A percentile compares a stretch with the other conserved stretches of the same genome.
Conservation (phyloP, 2,113 vertebrate species). For the Callopanchax toddi region DNA sequence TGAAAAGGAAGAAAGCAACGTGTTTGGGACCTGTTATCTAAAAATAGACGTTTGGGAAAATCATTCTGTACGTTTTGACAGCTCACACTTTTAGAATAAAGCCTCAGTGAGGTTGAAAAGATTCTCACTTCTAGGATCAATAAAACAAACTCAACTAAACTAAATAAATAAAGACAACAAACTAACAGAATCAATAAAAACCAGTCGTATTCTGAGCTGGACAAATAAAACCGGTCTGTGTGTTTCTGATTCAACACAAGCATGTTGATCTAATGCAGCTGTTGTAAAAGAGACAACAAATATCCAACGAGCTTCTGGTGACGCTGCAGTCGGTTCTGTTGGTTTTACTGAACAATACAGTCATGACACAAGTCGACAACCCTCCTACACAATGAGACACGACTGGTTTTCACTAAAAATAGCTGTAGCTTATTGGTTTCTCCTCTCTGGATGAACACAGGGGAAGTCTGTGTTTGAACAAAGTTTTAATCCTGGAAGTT, state of each 20-base stretch:
- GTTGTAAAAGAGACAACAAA: too few relatives aligned
- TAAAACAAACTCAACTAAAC: not conserved
- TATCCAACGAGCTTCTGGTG: too few relatives aligned
- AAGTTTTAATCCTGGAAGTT: not conserved
- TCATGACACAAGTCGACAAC: too few relatives aligned
- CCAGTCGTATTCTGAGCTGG: too few relatives aligned
- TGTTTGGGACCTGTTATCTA: not conserved
- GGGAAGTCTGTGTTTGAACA: not conserved
- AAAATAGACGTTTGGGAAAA: too few relatives aligned
- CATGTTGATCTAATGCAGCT: too few relatives aligned
- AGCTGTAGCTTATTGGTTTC: not conserved
- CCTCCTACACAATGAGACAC: not conserved
- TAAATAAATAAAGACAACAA: not conserved
- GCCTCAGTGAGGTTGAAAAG: not conserved
- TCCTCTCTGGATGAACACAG: not conserved
- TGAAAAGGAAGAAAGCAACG: constrained; percentile 15
- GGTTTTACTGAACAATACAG: too few relatives aligned
- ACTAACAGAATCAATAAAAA: not conserved
- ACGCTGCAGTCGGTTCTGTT: too few relatives aligned
- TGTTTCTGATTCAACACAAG: too few relatives aligned
- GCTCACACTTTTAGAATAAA: not conserved
- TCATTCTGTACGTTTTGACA: not conserved
- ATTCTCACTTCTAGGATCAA: not conserved
- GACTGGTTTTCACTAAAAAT: not conserved
- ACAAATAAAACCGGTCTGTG: too few relatives aligned